These are phyloP conservation scores for Himalopsyche phryganea DNA, from an alignment of 1,140 invertebrate species.

Conservation along the genomic window DNA sequence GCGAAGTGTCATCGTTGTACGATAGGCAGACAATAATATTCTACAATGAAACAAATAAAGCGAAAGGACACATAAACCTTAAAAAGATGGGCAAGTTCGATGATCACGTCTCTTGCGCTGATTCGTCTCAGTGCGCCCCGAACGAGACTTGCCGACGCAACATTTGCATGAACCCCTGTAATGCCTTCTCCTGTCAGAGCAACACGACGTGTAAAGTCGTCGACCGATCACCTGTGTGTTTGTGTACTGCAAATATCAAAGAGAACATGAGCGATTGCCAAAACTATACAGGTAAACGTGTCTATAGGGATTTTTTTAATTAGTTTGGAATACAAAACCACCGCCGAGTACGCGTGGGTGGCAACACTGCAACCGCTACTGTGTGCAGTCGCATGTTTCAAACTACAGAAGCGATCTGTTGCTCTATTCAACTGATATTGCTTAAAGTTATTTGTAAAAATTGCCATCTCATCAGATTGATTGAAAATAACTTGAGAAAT, in stretches of 20 bases:
- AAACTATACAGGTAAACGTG: slow-evolving; percentile 26
- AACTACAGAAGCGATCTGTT: too few relatives aligned
- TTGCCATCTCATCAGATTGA: too few relatives aligned
- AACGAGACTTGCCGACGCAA: slow-evolving; percentile 52
- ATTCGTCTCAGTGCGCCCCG: slow-evolving; percentile 7
- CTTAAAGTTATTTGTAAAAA: neutral
- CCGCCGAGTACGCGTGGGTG: neutral
- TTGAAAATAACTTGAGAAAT: neutral
- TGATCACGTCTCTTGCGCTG: neutral
- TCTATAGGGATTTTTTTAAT: slow-evolving; percentile 18
- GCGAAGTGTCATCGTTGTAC: neutral
- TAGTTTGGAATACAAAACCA: slow-evolving; percentile 2
- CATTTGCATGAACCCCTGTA: slow-evolving; percentile 57
- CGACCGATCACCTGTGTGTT: slow-evolving; percentile 53
- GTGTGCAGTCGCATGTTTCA: slow-evolving; percentile 30
- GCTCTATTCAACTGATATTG: neutral
- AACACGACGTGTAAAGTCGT: slow-evolving; percentile 46
- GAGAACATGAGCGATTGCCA: slow-evolving; percentile 28
- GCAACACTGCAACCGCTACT: slow-evolving; percentile 29
- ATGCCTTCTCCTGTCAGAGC: slow-evolving; percentile 40
- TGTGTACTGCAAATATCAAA: slow-evolving; percentile 42
- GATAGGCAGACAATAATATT: neutral
- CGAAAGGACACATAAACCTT: neutral
- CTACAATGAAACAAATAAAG: too few relatives aligned
- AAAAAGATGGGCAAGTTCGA: slow-evolving; percentile 21